phyloP scores from a whole-genome alignment of 1,140 invertebrate species.

The Pantala flavescens region DNA sequence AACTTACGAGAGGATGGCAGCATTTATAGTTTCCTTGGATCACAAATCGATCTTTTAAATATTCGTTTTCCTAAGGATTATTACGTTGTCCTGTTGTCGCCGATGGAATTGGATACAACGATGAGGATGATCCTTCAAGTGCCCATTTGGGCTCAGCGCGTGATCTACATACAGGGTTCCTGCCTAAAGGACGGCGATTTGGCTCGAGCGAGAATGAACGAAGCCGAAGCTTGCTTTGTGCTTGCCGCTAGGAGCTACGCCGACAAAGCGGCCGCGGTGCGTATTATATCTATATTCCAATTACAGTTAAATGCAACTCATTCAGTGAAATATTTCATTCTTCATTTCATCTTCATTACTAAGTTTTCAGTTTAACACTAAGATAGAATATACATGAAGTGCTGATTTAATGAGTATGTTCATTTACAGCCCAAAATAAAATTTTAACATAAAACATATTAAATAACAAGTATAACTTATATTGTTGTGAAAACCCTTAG shows the following conservation, averaged over 20 bases:
- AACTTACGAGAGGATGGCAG: too few species aligned
- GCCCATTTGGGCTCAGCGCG: slow-evolving; percentile 93
- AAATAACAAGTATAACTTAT: too few species aligned
- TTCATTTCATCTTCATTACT: too few species aligned
- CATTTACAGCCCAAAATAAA: too few species aligned
- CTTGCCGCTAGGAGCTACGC: slow-evolving; percentile 88
- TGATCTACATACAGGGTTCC: slow-evolving; percentile 95
- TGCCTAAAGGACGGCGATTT: slow-evolving; percentile 91
- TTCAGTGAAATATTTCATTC: too few species aligned
- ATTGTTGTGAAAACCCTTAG: too few species aligned
- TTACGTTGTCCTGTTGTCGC: slow-evolving; percentile 90
- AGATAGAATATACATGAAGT: too few species aligned
- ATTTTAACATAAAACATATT: too few species aligned
- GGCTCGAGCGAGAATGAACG: slow-evolving; percentile 86
- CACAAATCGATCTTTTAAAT: too few species aligned
- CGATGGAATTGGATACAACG: slow-evolving; percentile 93
- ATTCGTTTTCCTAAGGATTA: slow-evolving; percentile 57
- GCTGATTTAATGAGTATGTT: too few species aligned
- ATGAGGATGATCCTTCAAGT: slow-evolving; percentile 97
- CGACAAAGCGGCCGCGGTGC: slow-evolving; percentile 87
- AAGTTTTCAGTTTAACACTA: too few species aligned
- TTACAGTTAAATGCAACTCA: not conserved
- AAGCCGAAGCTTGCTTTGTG: slow-evolving; percentile 93
- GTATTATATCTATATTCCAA: slow-evolving; percentile 26
- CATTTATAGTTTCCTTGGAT: too few species aligned